These are phyloP conservation scores for Prunella fulvescens DNA, from an alignment of 2,113 vertebrate species.

Conservation along the genomic window DNA sequence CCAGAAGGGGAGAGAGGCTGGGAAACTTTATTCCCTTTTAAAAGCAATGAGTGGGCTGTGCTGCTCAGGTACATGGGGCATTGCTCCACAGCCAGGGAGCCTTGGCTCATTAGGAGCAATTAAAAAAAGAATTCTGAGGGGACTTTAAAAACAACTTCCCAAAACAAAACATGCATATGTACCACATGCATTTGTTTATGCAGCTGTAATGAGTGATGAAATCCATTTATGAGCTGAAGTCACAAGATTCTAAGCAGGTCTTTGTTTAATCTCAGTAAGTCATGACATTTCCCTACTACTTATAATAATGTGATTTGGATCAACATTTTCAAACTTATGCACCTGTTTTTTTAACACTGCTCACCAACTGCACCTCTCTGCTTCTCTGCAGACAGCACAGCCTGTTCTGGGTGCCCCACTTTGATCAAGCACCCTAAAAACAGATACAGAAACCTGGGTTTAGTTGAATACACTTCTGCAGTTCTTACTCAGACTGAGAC, in stretches of 20 bases:
- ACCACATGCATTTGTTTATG: conserved; percentile 65
- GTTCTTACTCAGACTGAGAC: not conserved
- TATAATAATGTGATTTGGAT: conserved; percentile 34
- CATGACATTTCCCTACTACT: conserved; percentile 55
- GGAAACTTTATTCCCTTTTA: conserved; percentile 32
- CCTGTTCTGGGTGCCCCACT: not conserved
- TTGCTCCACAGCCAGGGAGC: not conserved
- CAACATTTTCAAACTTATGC: conserved; percentile 33
- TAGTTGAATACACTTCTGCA: not conserved
- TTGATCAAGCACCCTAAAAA: not conserved
- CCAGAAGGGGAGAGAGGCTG: conserved; percentile 21
- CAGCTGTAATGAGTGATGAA: conserved; percentile 66
- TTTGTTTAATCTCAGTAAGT: conserved; percentile 65
- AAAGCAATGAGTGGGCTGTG: not conserved
- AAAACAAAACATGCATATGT: conserved; percentile 52
- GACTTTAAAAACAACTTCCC: conserved; percentile 51
- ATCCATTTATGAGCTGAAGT: conserved; percentile 66
- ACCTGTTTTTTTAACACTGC: conserved; percentile 26
- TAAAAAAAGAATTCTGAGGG: conserved; percentile 16
- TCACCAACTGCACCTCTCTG: not conserved
- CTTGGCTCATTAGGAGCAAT: conserved; percentile 50
- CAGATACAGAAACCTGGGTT: not conserved
- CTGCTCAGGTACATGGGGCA: conserved; percentile 32
- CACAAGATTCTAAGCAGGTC: conserved; percentile 63
- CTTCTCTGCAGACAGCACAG: not conserved